Evolutionary conservation across 2,113 vertebrate genomes (phyloP).

Genomic region (Prietella phreatophila): DNA sequence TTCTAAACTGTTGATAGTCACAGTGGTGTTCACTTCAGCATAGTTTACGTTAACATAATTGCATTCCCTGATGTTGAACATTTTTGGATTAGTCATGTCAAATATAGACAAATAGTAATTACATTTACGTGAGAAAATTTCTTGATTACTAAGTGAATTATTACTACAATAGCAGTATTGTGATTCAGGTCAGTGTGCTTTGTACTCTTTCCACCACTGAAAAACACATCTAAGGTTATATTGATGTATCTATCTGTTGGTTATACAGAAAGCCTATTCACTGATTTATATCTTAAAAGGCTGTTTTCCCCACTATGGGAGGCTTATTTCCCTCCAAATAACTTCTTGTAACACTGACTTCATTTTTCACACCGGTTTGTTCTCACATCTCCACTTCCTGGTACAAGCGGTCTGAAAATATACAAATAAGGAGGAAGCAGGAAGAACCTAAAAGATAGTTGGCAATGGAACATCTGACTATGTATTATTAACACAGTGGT

Average conservation of each 20-base stretch:
- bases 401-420: not conserved
- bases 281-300: not conserved
- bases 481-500: not conserved
- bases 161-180: not conserved
- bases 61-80: too few relatives aligned
- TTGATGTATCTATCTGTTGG: not conserved
- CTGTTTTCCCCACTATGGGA: not conserved
- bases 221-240: not conserved
- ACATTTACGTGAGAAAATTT: too few relatives aligned
- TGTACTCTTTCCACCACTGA: not conserved
- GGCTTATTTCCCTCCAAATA: not conserved
- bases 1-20: too few relatives aligned
- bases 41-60: too few relatives aligned
- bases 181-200: not conserved
- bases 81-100: too few relatives aligned
- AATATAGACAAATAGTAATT: too few relatives aligned
- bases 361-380: not conserved
- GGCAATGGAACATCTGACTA: not conserved
- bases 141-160: too few relatives aligned
- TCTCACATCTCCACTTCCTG: not conserved
- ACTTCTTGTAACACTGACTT: not conserved
- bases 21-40: too few relatives aligned
- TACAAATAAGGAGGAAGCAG: constrained; percentile 33
- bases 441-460: not conserved
- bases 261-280: not conserved